Conservation (phyloP, 2,797 vertebrate species). For the Rhinogobio ventralis region DNA sequence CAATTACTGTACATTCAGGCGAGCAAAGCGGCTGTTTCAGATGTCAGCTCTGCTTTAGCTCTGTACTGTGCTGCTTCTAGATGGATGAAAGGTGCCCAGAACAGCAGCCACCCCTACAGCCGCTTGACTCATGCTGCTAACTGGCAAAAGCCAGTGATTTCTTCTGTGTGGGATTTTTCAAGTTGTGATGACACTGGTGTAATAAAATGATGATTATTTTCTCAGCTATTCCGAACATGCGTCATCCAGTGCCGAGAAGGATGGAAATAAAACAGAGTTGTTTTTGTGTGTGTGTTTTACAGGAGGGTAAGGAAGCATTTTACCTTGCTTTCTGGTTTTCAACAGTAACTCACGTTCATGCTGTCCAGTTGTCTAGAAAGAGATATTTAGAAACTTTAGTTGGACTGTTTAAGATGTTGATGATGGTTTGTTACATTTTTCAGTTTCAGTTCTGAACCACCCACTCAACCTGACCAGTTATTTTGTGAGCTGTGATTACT, state of each 20-base stretch:
- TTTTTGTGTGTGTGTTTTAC: constrained; percentile 29
- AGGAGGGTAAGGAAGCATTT: neutral
- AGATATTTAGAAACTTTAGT: neutral
- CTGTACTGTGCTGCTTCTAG: neutral
- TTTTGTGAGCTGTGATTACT: neutral
- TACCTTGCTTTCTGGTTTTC: constrained; percentile 10
- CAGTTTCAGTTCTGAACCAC: neutral
- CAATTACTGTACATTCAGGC: constrained; percentile 65
- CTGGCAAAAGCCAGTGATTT: constrained; percentile 64
- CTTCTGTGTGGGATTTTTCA: constrained; percentile 59
- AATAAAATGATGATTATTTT: constrained; percentile 74
- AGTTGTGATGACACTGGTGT: constrained; percentile 64
- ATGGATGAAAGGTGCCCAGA: neutral
- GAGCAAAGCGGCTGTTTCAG: constrained; percentile 63
- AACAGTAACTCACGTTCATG: neutral
- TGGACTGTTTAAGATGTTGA: neutral
- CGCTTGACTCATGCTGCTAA: constrained; percentile 46
- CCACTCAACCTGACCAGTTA: neutral
- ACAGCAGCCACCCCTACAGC: neutral
- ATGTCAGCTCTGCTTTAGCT: constrained; percentile 55
- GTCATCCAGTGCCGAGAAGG: constrained; percentile 66
- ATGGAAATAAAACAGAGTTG: constrained; percentile 71
- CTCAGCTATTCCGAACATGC: constrained; percentile 68
- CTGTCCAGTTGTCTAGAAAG: neutral
- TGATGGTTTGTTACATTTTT: neutral